These are phyloP conservation scores for Pterocles gutturalis DNA, from an alignment of 2,113 vertebrate species.

Conservation along the genomic window DNA sequence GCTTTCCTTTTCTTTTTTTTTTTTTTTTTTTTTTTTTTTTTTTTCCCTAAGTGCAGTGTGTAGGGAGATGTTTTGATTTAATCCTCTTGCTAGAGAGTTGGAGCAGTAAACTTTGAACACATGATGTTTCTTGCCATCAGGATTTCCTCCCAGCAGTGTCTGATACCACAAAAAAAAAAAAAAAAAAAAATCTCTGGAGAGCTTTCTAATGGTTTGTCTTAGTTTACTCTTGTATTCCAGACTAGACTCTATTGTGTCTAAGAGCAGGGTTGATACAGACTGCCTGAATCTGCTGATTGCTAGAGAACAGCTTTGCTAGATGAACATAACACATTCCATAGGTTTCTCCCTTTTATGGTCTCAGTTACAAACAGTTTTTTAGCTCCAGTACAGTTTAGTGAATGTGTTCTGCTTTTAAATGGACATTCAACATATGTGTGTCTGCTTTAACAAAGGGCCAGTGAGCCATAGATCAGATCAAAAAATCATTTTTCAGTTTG, in stretches of 20 bases:
- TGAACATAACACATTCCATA: constrained; percentile 44
- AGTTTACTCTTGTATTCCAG: constrained; percentile 10
- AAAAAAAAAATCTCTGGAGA: not conserved
- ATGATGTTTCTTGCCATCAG: not conserved
- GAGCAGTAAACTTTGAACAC: not conserved
- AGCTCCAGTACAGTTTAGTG: not conserved
- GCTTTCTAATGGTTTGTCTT: constrained; percentile 47
- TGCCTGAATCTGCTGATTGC: constrained; percentile 46
- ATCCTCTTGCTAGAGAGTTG: not conserved
- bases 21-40: not conserved
- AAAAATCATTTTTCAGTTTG: constrained; percentile 57
- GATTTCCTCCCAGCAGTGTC: constrained; percentile 7
- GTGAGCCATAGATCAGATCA: constrained; percentile 1
- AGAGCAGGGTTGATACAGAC: constrained; percentile 20
- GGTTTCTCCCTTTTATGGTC: constrained; percentile 67
- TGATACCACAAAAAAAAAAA: not conserved
- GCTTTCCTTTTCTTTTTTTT: too few relatives aligned
- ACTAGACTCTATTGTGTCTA: constrained; percentile 38
- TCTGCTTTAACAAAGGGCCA: constrained; percentile 37
- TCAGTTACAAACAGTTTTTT: constrained; percentile 32
- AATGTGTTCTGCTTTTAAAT: constrained; percentile 34
- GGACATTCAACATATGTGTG: constrained; percentile 33
- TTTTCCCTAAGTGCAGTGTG: not conserved
- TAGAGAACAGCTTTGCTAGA: constrained; percentile 47
- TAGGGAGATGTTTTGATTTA: not conserved